Percentiles rank a stretch among this genome's conserved stretches.
Evolutionary conservation across 2,888 invertebrate species (phyloP).

Genomic region (Nephrotoma guestfalica): DNA sequence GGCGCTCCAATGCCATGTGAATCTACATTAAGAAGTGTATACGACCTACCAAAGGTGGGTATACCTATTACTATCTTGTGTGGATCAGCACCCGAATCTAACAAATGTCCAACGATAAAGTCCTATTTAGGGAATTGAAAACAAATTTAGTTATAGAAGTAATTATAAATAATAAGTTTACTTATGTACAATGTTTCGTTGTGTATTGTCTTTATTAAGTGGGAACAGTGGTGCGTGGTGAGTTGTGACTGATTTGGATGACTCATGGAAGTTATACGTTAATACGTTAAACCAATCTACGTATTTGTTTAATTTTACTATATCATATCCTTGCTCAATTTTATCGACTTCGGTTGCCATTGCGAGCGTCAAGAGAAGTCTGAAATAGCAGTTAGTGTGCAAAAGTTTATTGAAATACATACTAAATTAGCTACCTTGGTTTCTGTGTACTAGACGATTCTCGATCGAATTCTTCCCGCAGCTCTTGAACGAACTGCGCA

Average conservation of each 20-base stretch:
- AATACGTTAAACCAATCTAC: conserved; percentile 86
- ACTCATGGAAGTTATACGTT: conserved; percentile 86
- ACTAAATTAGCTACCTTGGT: conserved; percentile 27
- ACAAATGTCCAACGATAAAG: conserved; percentile 68
- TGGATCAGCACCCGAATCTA: conserved; percentile 61
- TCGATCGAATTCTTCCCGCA: conserved; percentile 75
- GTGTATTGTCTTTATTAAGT: conserved; percentile 54
- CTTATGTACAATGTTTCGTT: background rate
- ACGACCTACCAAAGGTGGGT: conserved; percentile 81
- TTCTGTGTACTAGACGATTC: conserved; percentile 74
- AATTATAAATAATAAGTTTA: background rate
- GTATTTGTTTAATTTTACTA: conserved; percentile 73
- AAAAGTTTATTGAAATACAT: too few species aligned
- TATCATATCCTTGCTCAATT: conserved; percentile 84
- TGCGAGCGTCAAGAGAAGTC: conserved; percentile 79
- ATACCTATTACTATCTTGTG: conserved; percentile 74
- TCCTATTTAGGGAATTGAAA: conserved; percentile 86
- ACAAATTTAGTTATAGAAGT: conserved; percentile 68
- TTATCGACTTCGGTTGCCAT: conserved; percentile 89
- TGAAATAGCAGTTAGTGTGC: conserved; percentile 8
- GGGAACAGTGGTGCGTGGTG: conserved; percentile 80
- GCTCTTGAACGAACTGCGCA: conserved; percentile 72
- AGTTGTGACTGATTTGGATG: conserved; percentile 79
- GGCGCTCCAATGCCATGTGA: conserved; percentile 73
- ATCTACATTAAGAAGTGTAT: conserved; percentile 73